Base-by-base conservation (phyloP, 2,888 invertebrate species). In the Aquatica leii region DNA sequence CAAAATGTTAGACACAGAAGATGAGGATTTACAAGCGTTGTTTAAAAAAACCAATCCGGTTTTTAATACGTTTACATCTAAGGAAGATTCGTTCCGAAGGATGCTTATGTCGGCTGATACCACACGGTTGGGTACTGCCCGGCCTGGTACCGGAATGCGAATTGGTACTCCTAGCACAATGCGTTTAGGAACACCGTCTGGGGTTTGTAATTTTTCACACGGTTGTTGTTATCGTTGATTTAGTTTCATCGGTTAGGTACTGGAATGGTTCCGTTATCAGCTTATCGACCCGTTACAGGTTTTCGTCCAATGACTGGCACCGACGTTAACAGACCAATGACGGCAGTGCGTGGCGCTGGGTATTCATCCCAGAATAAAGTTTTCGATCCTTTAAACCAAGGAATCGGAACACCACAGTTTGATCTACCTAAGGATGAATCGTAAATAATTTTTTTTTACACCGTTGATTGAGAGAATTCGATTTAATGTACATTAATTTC, bases 291-390 rank as follows among this genome's bases (percentile, higher is more conserved):
- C 3, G 82, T 79, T n/a, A 83, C 84, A 0, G 81, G 80, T 24
- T 79, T 77, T 56, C 69, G 82, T 31, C 81, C 82, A 17, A 76
- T 76, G 15, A 82, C 83, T 6, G 79, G 80, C 3, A 69, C 72
- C 4, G 81, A 79, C 53, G 67, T 74, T n/a, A 82, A 77, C 56
- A 71, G 99, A 59, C 98, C 99, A 0, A 97, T 98, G 86, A 99
- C 99, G 1, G 98, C 98, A 1, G 95, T 98, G 37, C 87, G 96
- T 60, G 98, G 96, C 6, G 98, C 96, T 20, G 99, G 99, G 0
- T 99, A 95, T 80, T 95, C 95, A 2, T 95, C 96, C 1, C 88
- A 86, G 75, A 86, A 81, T 70, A 86, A 84, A 69, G 79, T 87
- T 65, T 91, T 94, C 75, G 92, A 95, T 79, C 94, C 93, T 3